A percentile compares a stretch with the other conserved stretches of the same genome.
Evolutionary conservation across 2,113 vertebrate species (phyloP).

Genomic region (Phyllopteryx taeniolatus): DNA sequence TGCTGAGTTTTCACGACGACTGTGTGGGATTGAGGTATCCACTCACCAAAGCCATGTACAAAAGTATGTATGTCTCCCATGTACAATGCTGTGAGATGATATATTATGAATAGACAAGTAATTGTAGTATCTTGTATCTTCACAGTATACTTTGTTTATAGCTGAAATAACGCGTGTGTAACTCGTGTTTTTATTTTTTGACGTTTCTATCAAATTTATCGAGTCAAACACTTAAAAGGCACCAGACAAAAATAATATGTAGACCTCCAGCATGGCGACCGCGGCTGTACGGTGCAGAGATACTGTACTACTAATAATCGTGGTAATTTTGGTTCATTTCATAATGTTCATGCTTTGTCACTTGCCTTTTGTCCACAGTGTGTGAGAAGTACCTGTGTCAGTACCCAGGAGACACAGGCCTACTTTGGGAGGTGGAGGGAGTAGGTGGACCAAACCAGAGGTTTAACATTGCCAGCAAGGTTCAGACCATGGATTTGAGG

Average conservation of each 20-base stretch:
- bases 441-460: slow-evolving; percentile 77
- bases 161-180: no score
- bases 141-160: no score
- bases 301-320: not conserved
- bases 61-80: slow-evolving; percentile 66
- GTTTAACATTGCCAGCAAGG: slow-evolving; percentile 63
- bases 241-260: not conserved
- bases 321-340: not conserved
- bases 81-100: not conserved
- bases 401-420: slow-evolving; percentile 74
- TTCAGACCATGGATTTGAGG: slow-evolving; percentile 60
- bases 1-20: slow-evolving; percentile 77
- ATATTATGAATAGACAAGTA: no score
- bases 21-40: slow-evolving; percentile 80
- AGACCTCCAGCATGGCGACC: no score
- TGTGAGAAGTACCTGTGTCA: slow-evolving; percentile 81
- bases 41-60: slow-evolving; percentile 71
- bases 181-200: no score
- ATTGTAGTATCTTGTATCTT: no score
- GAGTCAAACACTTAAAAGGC: no score
- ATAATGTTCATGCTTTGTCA: not conserved
- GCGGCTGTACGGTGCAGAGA: not conserved
- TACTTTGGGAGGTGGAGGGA: slow-evolving; percentile 84
- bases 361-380: slow-evolving; percentile 64
- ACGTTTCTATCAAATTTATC: no score